Percentiles rank a stretch among this genome's conserved stretches.
phyloP scores from a whole-genome alignment of 2,888 invertebrate genomes.

The Epirrhoe alternata region DNA sequence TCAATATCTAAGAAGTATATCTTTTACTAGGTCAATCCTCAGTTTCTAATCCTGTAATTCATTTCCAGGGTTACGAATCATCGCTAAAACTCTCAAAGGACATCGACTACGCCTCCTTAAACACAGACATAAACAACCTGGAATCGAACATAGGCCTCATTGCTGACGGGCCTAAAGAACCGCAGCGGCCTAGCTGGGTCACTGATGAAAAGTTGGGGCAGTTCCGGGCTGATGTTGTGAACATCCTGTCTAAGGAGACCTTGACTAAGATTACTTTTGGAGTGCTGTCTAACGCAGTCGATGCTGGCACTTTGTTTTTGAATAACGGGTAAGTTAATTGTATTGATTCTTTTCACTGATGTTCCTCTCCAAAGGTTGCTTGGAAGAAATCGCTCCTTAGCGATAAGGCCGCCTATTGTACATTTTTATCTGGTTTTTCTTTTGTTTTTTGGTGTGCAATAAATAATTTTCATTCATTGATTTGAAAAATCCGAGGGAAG shows the following conservation, averaged over 20 bases:
- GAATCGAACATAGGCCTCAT: conserved; percentile 58
- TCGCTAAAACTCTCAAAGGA: conserved; percentile 59
- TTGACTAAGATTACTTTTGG: conserved; percentile 72
- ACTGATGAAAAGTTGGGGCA: conserved; percentile 61
- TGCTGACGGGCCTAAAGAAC: conserved; percentile 56
- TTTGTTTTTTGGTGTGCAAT: too few species aligned
- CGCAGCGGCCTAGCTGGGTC: conserved; percentile 66
- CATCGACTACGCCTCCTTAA: conserved; percentile 60
- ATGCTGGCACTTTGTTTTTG: conserved; percentile 73
- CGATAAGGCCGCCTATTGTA: too few species aligned
- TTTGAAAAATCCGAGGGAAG: too few species aligned
- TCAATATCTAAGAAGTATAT: too few species aligned
- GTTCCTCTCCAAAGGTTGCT: too few species aligned
- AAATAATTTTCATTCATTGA: too few species aligned
- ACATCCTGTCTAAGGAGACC: conserved; percentile 64
- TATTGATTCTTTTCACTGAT: too few species aligned
- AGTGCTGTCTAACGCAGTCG: conserved; percentile 66
- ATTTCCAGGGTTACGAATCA: conserved; percentile 64
- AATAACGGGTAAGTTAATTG: conserved; percentile 64
- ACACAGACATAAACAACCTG: conserved; percentile 54
- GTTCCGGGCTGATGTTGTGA: conserved; percentile 53
- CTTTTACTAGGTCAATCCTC: not conserved
- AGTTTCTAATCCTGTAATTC: too few species aligned
- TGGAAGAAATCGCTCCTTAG: too few species aligned
- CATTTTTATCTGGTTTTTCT: too few species aligned